Conservation (phyloP, 2,888 invertebrate species). For the Suillia variegata region DNA sequence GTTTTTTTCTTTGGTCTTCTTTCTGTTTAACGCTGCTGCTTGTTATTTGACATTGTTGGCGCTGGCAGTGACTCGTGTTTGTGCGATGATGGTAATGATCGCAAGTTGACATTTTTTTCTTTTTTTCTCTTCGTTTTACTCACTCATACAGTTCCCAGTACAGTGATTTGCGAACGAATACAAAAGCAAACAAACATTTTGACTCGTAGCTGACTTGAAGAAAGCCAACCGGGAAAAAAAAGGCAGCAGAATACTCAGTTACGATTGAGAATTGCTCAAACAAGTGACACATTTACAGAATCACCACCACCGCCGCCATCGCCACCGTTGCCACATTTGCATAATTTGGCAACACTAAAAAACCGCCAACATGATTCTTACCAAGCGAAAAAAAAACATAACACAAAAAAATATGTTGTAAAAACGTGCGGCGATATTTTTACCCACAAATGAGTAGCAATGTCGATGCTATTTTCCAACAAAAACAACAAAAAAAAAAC, state of each 20-base stretch:
- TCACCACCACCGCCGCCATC: no score
- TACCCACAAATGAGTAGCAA: no score
- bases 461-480: no score
- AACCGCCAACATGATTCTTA: not conserved
- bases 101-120: not conserved
- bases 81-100: not conserved
- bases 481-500: no score
- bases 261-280: not conserved
- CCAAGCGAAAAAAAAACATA: no score
- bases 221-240: not conserved
- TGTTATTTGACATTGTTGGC: not conserved
- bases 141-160: not conserved
- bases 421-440: no score
- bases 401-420: no score
- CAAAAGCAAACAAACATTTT: not conserved
- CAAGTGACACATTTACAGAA: conserved; percentile 1
- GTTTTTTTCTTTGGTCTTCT: not conserved
- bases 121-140: not conserved
- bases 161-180: no score
- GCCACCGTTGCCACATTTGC: not conserved
- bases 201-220: not conserved
- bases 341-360: not conserved
- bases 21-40: not conserved
- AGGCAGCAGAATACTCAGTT: not conserved
- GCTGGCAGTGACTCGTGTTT: not conserved